A percentile compares a stretch with the other conserved stretches of the same genome.
phyloP scores from a whole-genome alignment of 30 jellyfish, hydroid and myxozoan species.

The Aurelia sp. region DNA sequence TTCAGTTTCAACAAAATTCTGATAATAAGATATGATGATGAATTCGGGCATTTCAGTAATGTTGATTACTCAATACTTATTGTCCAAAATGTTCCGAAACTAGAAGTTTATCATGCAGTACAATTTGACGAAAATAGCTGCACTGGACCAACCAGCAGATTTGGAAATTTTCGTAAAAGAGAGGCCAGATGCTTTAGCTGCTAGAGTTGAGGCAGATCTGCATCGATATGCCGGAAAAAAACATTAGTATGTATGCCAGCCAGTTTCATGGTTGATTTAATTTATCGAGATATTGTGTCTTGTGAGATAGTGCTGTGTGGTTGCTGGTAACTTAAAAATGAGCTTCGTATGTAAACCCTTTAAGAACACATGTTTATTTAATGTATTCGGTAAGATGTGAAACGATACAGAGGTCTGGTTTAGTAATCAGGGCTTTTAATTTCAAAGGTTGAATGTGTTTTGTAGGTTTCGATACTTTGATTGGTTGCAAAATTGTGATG shows the following conservation, averaged over 20 bases:
- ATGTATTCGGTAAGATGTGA: slow-evolving; percentile 9
- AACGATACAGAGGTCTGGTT: slow-evolving; percentile 46
- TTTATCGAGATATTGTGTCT: slow-evolving; percentile 14
- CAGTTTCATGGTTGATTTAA: neutral
- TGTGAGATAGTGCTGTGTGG: slow-evolving; percentile 1
- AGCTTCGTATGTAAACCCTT: slow-evolving; percentile 13
- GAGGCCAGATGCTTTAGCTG: slow-evolving; percentile 8
- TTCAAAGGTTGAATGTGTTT: slow-evolving; percentile 51
- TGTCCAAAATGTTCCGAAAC: too few relatives aligned
- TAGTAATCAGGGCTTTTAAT: neutral
- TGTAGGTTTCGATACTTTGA: slow-evolving; percentile 55
- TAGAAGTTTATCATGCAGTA: neutral
- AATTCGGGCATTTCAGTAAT: too few relatives aligned
- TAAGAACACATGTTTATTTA: slow-evolving; percentile 15
- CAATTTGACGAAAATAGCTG: neutral
- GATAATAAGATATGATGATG: too few relatives aligned
- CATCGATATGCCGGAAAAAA: neutral
- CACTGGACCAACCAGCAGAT: slow-evolving; percentile 38
- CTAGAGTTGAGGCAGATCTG: slow-evolving; percentile 43
- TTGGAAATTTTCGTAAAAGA: neutral
- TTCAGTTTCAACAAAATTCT: neutral
- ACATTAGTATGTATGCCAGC: slow-evolving; percentile 38
- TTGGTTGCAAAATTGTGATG: slow-evolving; percentile 34
- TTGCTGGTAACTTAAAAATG: slow-evolving; percentile 1
- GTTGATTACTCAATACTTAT: too few relatives aligned